Evolutionary conservation across 2,888 invertebrate species (phyloP).

Genomic region (Epinotia nisella): DNA sequence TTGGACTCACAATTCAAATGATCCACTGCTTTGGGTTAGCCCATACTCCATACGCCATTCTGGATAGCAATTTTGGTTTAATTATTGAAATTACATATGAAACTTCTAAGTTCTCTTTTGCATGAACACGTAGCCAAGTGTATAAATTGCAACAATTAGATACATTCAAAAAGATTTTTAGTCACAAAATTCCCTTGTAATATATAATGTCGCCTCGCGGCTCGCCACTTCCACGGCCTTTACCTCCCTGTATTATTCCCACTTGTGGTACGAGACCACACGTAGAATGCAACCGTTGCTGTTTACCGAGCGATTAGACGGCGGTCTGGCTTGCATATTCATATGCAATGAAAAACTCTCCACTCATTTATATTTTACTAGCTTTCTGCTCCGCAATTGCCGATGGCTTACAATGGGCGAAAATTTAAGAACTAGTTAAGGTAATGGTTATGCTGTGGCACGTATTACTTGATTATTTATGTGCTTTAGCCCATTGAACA

Average conservation of each 20-base stretch:
- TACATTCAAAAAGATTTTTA: no score
- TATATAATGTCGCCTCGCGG: no score
- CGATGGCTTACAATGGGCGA: conserved; percentile 34
- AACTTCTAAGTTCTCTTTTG: no score
- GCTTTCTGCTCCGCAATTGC: conserved; percentile 34
- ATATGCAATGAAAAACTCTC: conserved; percentile 47
- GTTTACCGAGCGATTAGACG: conserved; percentile 50
- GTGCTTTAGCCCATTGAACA: neutral
- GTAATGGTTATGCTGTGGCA: conserved; percentile 20
- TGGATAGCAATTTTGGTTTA: no score
- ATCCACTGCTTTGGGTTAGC: no score
- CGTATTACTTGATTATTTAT: conserved; percentile 9
- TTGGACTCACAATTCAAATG: no score
- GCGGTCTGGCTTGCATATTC: conserved; percentile 45
- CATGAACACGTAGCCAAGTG: no score
- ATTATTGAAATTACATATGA: no score
- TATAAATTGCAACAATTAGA: no score
- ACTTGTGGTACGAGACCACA: conserved; percentile 46
- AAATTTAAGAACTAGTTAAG: conserved; percentile 25
- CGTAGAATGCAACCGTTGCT: conserved; percentile 46
- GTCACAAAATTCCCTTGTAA: no score
- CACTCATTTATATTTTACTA: conserved; percentile 46
- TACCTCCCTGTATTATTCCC: conserved; percentile 41
- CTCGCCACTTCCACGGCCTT: conserved; percentile 23
- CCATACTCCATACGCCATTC: no score